Percentiles rank a stretch among this genome's conserved stretches.
phyloP scores from a whole-genome alignment of 2,888 invertebrate genomes.

The Drosophila niveifrons region DNA sequence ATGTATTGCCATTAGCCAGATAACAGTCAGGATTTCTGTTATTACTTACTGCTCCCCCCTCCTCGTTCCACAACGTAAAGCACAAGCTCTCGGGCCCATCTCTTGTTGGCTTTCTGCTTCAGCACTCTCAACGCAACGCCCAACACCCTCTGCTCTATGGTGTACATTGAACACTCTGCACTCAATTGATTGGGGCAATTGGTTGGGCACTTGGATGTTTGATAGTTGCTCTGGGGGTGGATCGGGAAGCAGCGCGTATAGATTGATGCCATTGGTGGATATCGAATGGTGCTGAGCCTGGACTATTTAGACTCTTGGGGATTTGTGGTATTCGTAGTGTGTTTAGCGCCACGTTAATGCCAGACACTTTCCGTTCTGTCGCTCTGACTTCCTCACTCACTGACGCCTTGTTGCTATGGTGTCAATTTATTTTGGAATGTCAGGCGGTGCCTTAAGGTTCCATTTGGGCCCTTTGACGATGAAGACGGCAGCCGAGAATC shows the following conservation, averaged over 20 bases:
- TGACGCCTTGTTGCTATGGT: conserved; percentile 27
- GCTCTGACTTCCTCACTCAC: not conserved
- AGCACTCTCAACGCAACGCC: conserved; percentile 24
- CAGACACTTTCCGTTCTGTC: conserved; percentile 18
- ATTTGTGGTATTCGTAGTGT: conserved; percentile 46
- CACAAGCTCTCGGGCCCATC: conserved; percentile 36
- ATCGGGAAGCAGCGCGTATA: conserved; percentile 19
- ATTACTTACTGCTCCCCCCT: conserved; percentile 33
- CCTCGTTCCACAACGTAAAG: conserved; percentile 19
- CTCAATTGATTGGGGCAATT: conserved; percentile 65
- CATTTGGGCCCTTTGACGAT: conserved; percentile 42
- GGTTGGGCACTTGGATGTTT: conserved; percentile 26
- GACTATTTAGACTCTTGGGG: conserved; percentile 50
- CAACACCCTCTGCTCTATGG: conserved; percentile 34
- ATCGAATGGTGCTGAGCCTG: conserved; percentile 50
- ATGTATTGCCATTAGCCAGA: conserved; percentile 41
- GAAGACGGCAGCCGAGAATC: conserved; percentile 49
- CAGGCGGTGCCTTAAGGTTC: conserved; percentile 29
- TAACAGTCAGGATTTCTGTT: conserved; percentile 34
- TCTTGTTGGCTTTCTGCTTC: conserved; percentile 60
- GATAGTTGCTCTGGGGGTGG: not conserved
- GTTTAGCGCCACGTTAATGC: conserved; percentile 48
- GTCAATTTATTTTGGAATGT: conserved; percentile 60
- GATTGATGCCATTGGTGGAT: conserved; percentile 68
- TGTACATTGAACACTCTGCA: conserved; percentile 33